Evolutionary conservation across 1,140 invertebrate species (phyloP).

Genomic region (Goniozus legneri): DNA sequence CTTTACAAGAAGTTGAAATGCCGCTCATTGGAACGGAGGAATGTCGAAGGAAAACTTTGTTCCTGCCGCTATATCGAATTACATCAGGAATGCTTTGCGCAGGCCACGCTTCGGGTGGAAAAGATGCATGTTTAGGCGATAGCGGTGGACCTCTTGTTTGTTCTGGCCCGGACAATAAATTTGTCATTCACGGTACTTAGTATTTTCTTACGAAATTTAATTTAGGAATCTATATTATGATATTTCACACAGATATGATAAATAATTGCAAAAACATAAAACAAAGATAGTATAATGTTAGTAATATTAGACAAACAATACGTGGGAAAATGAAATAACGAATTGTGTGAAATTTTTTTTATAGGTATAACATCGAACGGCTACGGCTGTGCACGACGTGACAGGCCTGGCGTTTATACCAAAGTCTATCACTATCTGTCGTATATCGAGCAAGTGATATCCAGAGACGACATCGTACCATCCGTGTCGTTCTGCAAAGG

Average conservation of each 20-base stretch:
- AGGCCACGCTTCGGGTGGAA: conserved; percentile 61
- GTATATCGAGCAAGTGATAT: conserved; percentile 65
- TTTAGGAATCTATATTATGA: too few species aligned
- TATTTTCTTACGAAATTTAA: too few species aligned
- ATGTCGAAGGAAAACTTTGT: conserved; percentile 74
- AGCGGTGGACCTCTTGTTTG: conserved; percentile 65
- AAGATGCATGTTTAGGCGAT: conserved; percentile 66
- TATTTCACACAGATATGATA: too few species aligned
- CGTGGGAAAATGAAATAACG: too few species aligned
- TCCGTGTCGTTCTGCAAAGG: conserved; percentile 57
- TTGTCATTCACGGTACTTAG: conserved; percentile 41
- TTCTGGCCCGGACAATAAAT: conserved; percentile 47
- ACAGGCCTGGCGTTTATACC: conserved; percentile 84
- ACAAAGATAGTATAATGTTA: too few species aligned
- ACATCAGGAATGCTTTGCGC: conserved; percentile 68
- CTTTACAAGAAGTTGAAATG: conserved; percentile 80
- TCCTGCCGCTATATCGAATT: conserved; percentile 68
- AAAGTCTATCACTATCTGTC: conserved; percentile 76
- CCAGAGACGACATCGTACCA: conserved; percentile 38
- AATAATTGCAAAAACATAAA: too few species aligned
- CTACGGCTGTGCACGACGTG: conserved; percentile 78
- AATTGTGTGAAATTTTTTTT: too few species aligned
- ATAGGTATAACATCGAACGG: conserved; percentile 85
- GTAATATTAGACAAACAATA: too few species aligned
- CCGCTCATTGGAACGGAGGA: conserved; percentile 79